Base-by-base conservation (phyloP, 1,140 invertebrate species). In the Ylistrum balloti region DNA sequence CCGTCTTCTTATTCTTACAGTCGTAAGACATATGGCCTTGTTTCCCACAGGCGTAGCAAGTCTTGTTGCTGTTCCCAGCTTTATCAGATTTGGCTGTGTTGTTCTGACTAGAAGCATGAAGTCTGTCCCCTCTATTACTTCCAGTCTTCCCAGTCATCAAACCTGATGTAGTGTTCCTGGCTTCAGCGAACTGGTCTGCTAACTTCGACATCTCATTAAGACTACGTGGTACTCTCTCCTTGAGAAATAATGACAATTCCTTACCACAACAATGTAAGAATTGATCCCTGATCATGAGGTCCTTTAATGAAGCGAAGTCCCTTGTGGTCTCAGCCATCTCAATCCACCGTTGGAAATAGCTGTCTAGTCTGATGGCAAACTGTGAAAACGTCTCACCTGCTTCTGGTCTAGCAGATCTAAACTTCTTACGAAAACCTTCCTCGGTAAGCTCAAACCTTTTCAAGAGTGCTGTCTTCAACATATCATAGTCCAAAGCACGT, bases 341-440 rank as follows among this genome's bases (percentile, higher is more conserved):
- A n/a, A 91, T 86, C 91, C 91, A 91, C 9, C 91, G 22, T 10
- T 22, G 1, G 2, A 91, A 88, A 86, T 88, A 90, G 5, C 33
- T 85, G 28, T 85, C n/a, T 33, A 89, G 86, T 32, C 91, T 87
- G 17, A 86, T 33, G 5, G 85, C 33, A 90, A 89, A 91, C n/a
- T n/a, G n/a, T n/a, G n/a, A n/a, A n/a, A n/a, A n/a, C n/a, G n/a
- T n/a, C n/a, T n/a, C n/a, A n/a, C 28, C 86, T 33, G 2, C 22
- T 22, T 91, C 88, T 13, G 87, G 86, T 48, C 87, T 87, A 34
- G 88, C 34, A 0, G 41, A 56, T n/a, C 89, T 28, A 74, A 90
- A 90, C 48, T 89, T 91, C 20, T 45, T 35, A n/a, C n/a, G n/a
- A n/a, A n/a, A n/a, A n/a, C n/a, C n/a, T n/a, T n/a, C n/a, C n/a